phyloP scores from a whole-genome alignment of 2,113 vertebrate genomes.

The Lepus europaeus region DNA sequence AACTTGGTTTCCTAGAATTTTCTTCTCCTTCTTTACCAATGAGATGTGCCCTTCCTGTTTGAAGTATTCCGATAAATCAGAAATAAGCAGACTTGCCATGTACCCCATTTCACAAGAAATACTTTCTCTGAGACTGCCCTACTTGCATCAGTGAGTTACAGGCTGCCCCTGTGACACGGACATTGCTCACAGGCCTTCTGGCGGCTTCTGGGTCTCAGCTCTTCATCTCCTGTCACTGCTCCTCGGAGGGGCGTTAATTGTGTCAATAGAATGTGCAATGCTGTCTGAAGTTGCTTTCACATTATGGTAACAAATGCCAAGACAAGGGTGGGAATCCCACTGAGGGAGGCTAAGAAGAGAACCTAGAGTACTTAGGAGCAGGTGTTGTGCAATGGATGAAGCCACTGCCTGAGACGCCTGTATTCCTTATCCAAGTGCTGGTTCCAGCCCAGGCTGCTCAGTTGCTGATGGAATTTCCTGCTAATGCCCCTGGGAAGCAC shows the following conservation, averaged over 20 bases:
- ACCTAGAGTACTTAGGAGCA: background rate
- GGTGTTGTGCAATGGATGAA: too few relatives aligned
- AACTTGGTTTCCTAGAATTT: background rate
- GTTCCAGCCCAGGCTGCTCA: too few relatives aligned
- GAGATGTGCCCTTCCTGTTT: background rate
- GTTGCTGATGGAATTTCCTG: too few relatives aligned
- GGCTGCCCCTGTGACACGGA: background rate
- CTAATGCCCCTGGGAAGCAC: too few relatives aligned
- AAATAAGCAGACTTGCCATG: background rate
- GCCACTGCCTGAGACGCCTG: too few relatives aligned
- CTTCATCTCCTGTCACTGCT: background rate
- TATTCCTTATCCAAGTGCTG: too few relatives aligned
- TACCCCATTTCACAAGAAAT: background rate
- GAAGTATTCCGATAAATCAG: background rate
- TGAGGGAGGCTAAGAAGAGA: background rate
- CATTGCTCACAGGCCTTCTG: background rate
- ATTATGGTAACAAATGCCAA: background rate
- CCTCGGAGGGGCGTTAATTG: background rate
- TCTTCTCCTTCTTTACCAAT: background rate
- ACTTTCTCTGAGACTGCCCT: background rate
- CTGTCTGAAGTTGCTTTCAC: background rate
- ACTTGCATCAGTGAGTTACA: rapidly evolving
- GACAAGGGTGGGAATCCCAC: background rate
- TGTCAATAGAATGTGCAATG: background rate
- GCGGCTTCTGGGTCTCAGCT: background rate